Evolutionary conservation across 2,797 vertebrate species (phyloP), one percentile per base, ranked within the genome.

Genomic region (Sphenopsis melanotis): DNA sequence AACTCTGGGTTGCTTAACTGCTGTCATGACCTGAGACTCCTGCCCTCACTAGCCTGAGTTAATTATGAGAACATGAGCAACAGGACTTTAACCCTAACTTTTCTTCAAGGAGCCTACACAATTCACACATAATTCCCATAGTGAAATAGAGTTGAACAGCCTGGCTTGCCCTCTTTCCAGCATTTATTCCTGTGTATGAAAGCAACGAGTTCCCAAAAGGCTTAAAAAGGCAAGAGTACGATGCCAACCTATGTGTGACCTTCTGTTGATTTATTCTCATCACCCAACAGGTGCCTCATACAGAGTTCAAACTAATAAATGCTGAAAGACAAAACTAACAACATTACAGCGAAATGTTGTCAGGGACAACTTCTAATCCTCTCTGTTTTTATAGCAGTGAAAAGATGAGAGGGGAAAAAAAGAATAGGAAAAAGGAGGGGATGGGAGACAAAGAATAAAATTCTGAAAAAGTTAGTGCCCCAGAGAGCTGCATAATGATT

Each of bases 251-350:
- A 49, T 47, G 56, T 82, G 56, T 56, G 39, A 86, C 66, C 49
- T 96, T 91, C 79, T 74, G 39, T 56, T 63, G 78, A 75, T 92
- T 91, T 89, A 86, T 77, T 96, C 81, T 96, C 70, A 69, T 34
- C 63, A 87, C 61, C 34, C 47, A 63, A 94, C 37, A 94, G 68
- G 77, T 79, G 26, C 29, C 47, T 49, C 9, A 13, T 32, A 44
- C 10, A 60, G 59, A 88, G 90, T 74, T 84, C 59, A 84, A 56
- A 92, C 53, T 66, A 92, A 92, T 46, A 61, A 87, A 90, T 68
- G 41, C 49, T 78, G 65, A 96, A 94, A 89, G 49, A 47, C 46
- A 90, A 92, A 94, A 53, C 46, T 47, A 80, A 77, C 71, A 80
- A 39, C 52, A 37, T 86, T 86, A 64, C 65, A 65, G 75, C 56